Evolutionary conservation across 53 echinoderm and acorn worm species (phyloP).

Genomic region (Echinarachnius parma): DNA sequence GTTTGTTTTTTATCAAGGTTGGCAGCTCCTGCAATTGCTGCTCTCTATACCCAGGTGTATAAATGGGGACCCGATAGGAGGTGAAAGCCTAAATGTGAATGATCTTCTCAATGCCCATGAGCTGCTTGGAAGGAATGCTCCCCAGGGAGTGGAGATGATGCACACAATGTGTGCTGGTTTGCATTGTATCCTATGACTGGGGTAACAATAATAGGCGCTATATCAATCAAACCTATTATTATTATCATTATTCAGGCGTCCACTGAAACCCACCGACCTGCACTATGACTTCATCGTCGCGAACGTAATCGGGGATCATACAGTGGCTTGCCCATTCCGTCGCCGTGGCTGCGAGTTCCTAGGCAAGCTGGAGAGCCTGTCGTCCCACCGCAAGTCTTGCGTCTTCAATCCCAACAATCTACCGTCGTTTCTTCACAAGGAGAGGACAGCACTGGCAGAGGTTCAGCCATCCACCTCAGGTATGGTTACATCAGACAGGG

Average conservation of each 20-base stretch:
- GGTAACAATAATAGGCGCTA: too few relatives aligned
- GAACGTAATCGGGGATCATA: conserved; percentile 78
- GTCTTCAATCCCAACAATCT: conserved; percentile 69
- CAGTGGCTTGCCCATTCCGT: conserved; percentile 67
- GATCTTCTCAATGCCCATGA: too few relatives aligned
- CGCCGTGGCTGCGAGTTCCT: conserved; percentile 57
- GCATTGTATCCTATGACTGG: too few relatives aligned
- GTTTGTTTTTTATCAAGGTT: neutral
- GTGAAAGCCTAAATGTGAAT: too few relatives aligned
- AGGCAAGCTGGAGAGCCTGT: conserved; percentile 58
- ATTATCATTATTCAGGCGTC: conserved; percentile 55
- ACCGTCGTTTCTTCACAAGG: conserved; percentile 58
- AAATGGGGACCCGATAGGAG: too few relatives aligned
- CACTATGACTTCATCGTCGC: conserved; percentile 76
- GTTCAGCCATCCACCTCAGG: conserved; percentile 6
- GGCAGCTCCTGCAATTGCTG: neutral
- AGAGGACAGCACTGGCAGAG: conserved; percentile 24
- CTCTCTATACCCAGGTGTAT: too few relatives aligned
- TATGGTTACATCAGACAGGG: neutral
- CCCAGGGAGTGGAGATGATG: too few relatives aligned
- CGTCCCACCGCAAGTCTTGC: conserved; percentile 59
- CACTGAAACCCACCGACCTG: conserved; percentile 50
- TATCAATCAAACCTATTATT: too few relatives aligned
- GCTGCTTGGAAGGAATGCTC: too few relatives aligned
- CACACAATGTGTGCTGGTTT: too few relatives aligned